phyloP scores from a whole-genome alignment of 2,113 vertebrate species.

The Pristiophorus japonicus region DNA sequence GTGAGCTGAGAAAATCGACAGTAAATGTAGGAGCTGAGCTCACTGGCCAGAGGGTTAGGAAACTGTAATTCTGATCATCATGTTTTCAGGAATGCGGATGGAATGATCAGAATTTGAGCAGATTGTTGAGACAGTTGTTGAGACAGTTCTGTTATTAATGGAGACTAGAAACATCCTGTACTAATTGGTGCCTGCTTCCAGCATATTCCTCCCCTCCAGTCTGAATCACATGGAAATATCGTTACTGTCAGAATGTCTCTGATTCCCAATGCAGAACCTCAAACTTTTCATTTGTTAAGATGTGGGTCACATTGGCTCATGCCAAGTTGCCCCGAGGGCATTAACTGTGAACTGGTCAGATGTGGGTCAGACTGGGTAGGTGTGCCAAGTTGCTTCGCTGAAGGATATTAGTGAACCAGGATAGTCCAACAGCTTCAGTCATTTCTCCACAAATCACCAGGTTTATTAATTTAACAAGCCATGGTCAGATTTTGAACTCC shows the following conservation, averaged over 20 bases:
- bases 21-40: not conserved
- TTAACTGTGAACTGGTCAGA: not conserved
- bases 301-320: not conserved
- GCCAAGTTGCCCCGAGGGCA: no score
- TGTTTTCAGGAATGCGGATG: not conserved
- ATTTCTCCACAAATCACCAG: not conserved
- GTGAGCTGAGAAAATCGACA: no score
- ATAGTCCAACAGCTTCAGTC: not conserved
- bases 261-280: not conserved
- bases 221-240: not conserved
- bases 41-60: not conserved
- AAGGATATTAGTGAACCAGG: not conserved
- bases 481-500: no score
- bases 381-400: not conserved
- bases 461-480: no score
- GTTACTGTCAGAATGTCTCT: not conserved
- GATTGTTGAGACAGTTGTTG: not conserved
- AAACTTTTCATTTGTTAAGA: not conserved
- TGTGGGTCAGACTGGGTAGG: not conserved
- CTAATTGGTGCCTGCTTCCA: not conserved
- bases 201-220: not conserved
- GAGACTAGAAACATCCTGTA: not conserved
- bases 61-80: not conserved
- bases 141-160: not conserved
- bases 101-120: conserved; percentile 3